Conservation (phyloP, 2,888 invertebrate species). For the Autographa gamma region DNA sequence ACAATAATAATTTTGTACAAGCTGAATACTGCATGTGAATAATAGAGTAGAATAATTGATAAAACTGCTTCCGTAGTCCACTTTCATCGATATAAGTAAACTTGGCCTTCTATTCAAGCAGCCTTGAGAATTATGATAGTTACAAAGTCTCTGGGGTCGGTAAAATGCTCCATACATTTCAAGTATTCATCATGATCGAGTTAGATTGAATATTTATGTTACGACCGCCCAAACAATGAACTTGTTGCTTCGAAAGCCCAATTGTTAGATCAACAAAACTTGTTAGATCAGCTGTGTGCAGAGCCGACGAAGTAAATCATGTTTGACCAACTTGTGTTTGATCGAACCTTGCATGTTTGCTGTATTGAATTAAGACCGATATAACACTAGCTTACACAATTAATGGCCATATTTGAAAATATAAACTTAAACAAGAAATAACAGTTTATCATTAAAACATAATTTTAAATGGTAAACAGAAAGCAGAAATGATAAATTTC, state of each 20-base stretch:
- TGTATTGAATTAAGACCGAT: not conserved
- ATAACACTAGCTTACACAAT: too few species aligned
- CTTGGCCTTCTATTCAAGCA: constrained; percentile 20
- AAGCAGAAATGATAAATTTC: not conserved
- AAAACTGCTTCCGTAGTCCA: not conserved
- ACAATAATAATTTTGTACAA: not conserved
- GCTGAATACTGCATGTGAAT: not conserved
- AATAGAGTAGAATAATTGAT: not conserved
- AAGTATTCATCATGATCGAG: constrained; percentile 3
- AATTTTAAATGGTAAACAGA: not conserved
- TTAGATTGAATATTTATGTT: constrained; percentile 6
- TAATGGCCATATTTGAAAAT: too few species aligned
- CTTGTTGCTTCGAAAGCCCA: constrained; percentile 3
- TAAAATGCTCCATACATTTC: constrained; percentile 4
- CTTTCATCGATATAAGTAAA: constrained; percentile 4
- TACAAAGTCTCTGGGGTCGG: constrained; percentile 11
- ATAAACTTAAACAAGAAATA: too few species aligned
- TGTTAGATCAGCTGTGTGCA: constrained; percentile 2
- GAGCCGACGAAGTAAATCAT: not conserved
- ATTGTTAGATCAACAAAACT: constrained; percentile 1
- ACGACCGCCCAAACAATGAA: not conserved
- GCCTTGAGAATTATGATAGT: constrained; percentile 28
- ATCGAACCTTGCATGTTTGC: constrained; percentile 1
- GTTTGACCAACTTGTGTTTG: constrained; percentile 8
- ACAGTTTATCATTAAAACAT: too few species aligned